Conservation (phyloP, 1,140 invertebrate species). For the Vanessa atalanta region DNA sequence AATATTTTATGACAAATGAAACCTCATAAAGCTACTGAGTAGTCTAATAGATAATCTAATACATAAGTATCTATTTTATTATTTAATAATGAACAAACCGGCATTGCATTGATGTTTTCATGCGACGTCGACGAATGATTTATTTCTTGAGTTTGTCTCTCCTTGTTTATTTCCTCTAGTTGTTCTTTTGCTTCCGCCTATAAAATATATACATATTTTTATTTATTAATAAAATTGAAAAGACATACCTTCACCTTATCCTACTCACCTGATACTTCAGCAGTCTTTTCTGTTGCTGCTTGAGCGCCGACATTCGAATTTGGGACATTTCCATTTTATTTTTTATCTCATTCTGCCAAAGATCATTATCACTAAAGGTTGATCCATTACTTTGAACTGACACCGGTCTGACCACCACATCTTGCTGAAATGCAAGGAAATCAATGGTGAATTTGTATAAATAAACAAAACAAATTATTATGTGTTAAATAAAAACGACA, state of each 20-base stretch:
- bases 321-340: conserved; percentile 79
- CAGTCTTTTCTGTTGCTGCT: conserved; percentile 77
- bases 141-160: conserved; percentile 64
- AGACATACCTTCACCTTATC: neutral
- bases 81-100: conserved; percentile 39
- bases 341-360: conserved; percentile 79
- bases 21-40: too few relatives aligned
- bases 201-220: conserved; percentile 24
- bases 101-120: conserved; percentile 59
- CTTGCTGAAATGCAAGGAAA: conserved; percentile 48
- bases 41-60: too few relatives aligned
- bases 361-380: conserved; percentile 77
- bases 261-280: conserved; percentile 73
- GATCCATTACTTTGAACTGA: conserved; percentile 79
- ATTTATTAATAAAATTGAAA: neutral
- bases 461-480: neutral
- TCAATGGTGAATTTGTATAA: neutral
- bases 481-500: conserved; percentile 6
- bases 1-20: too few relatives aligned
- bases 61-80: neutral
- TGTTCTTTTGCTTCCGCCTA: conserved; percentile 78
- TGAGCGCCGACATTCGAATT: conserved; percentile 68
- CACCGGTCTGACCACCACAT: conserved; percentile 67
- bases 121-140: conserved; percentile 60
- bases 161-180: conserved; percentile 70